Conservation (phyloP, 2,797 vertebrate species). For the Spinus pinus region DNA sequence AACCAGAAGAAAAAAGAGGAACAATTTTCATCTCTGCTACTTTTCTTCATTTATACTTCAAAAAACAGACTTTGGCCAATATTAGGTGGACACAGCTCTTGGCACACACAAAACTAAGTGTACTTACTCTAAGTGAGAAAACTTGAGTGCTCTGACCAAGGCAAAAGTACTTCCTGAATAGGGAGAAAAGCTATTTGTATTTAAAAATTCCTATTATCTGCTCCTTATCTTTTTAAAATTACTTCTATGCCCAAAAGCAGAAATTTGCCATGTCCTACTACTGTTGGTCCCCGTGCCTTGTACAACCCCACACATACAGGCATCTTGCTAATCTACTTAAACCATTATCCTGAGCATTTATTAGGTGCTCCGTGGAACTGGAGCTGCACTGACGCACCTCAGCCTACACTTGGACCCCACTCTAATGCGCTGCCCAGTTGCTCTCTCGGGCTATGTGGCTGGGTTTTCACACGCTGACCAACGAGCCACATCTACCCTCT, state of each 20-base stretch:
- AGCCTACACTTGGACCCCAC: accelerated
- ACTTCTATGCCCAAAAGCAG: not conserved
- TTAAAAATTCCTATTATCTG: not conserved
- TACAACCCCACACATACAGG: accelerated
- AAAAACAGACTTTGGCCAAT: not conserved
- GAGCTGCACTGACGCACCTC: accelerated
- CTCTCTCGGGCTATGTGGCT: accelerated
- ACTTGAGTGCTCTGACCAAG: not conserved
- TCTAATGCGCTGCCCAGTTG: accelerated
- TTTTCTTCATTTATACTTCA: not conserved
- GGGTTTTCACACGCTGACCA: not conserved
- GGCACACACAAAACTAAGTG: not conserved
- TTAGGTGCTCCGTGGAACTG: not conserved
- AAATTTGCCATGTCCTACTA: not conserved
- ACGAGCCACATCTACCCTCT: not conserved
- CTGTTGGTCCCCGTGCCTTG: accelerated
- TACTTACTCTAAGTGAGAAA: not conserved
- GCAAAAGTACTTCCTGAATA: not conserved
- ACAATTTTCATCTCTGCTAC: not conserved
- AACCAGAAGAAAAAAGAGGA: accelerated
- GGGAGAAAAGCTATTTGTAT: accelerated
- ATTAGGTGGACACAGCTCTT: accelerated
- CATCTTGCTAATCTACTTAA: not conserved
- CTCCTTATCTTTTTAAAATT: not conserved
- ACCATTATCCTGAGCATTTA: not conserved